Evolutionary conservation across 2,888 invertebrate species (phyloP), one percentile per base, ranked within the genome.

Genomic region (Spodoptera picta): DNA sequence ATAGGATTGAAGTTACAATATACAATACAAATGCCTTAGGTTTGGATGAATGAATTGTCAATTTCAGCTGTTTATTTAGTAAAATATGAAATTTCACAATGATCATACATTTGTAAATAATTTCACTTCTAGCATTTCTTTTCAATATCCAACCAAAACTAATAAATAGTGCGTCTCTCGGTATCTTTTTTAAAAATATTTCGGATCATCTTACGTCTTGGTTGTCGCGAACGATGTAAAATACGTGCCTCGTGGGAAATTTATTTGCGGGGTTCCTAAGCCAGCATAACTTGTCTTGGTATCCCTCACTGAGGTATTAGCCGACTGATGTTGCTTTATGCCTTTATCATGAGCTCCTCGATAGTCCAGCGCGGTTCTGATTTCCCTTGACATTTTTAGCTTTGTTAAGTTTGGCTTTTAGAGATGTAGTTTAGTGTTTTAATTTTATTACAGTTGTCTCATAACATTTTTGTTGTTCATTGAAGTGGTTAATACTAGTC

Each of bases 241-340:
- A 92, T 92, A 93, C 91, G 87, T 77, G 83, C 79, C 93, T 88
- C 93, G 27, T 73, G 93, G 93, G 93, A 92, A 93, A 93, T 93
- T 90, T 90, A 89, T 88, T 88, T 90, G 91, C 88, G 89, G 90
- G 41, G 86, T 85, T 85, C 86, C 88, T 88, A 85, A 89, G 87
- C 87, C 82, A 80, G 82, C 77, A 85, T 91, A 90, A 91, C 87
- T 87, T 88, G 86, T 86, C 86, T 85, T 83, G 84, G 88, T 87
- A 87, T 86, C 87, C 83, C 85, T 83, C 79, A 82, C 79, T 76
- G 77, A 60, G 50, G 73, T 43, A 72, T 72, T 72, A 72, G 68
- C 60, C 57, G 9, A 61, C 62, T 72, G 72, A 73, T 72, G 73
- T 59, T 68, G 54, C 64, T 73, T 64, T 65, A 75, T 73, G 70